Conservation (phyloP, 2,113 vertebrate species). For the Crotalus helleri region DNA sequence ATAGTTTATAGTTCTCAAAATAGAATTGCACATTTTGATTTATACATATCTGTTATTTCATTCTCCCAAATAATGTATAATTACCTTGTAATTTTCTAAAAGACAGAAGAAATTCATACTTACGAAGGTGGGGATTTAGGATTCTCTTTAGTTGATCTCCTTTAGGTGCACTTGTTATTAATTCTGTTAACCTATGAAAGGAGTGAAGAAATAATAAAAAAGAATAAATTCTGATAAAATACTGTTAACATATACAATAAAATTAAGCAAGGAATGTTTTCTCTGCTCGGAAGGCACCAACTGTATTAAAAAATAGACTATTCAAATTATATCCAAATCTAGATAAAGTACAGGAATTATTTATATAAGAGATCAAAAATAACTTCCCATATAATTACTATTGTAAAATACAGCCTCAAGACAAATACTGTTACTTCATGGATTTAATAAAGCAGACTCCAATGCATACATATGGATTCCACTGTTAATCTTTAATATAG, state of each 20-base stretch:
- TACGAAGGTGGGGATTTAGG: constrained; percentile 90
- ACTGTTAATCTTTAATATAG: neutral
- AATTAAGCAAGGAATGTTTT: neutral
- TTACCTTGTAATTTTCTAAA: neutral
- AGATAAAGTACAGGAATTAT: neutral
- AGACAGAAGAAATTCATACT: constrained; percentile 60
- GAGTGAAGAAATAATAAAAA: rapidly evolving
- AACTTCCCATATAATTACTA: neutral
- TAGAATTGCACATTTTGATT: neutral
- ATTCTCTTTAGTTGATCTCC: constrained; percentile 89
- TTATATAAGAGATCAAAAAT: neutral
- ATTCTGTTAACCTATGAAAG: constrained; percentile 79
- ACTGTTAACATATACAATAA: neutral
- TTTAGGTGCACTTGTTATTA: constrained; percentile 75
- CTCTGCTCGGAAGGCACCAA: neutral
- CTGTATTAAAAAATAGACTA: neutral
- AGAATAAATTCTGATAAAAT: neutral
- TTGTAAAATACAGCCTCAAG: neutral
- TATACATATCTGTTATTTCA: rapidly evolving
- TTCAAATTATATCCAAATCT: neutral
- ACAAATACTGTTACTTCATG: neutral
- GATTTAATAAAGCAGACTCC: neutral
- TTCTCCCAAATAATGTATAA: rapidly evolving
- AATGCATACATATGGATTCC: neutral
- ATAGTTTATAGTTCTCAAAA: neutral